Evolutionary conservation across 2,888 invertebrate genomes (phyloP).

Genomic region (Dioctria linearis): DNA sequence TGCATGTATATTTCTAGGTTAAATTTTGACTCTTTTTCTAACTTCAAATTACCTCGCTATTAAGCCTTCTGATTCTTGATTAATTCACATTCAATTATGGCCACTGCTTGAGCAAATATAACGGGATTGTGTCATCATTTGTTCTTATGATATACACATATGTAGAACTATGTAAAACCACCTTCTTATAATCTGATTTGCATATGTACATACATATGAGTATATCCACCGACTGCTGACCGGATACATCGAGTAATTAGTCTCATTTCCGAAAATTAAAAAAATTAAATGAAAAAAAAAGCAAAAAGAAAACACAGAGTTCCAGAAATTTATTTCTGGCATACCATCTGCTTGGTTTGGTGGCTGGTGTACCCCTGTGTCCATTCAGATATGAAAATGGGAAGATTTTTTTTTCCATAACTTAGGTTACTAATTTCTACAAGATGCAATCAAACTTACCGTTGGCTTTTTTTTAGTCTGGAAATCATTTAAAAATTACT

Average conservation of each 20-base stretch:
- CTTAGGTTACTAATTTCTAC: too few species aligned
- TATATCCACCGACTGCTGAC: not conserved
- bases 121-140: not conserved
- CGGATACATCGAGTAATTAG: constrained; percentile 5
- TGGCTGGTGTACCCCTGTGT: not conserved
- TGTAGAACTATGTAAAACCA: not conserved
- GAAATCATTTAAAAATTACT: not conserved
- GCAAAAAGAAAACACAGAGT: not conserved
- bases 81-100: not conserved
- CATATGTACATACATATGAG: not conserved
- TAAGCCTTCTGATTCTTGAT: too few species aligned
- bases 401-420: too few species aligned
- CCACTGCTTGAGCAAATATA: not conserved
- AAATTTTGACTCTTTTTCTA: too few species aligned
- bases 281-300: not conserved
- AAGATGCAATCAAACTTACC: not conserved
- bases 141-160: not conserved
- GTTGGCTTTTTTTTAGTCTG: not conserved
- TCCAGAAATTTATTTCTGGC: not conserved
- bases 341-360: not conserved
- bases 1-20: too few species aligned
- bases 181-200: not conserved
- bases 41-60: too few species aligned
- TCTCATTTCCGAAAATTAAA: not conserved
- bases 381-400: too few species aligned